Evolutionary conservation across 2,113 vertebrate species (phyloP), one percentile per base, ranked within the genome.

Genomic region (Rhabdomys dilectus): DNA sequence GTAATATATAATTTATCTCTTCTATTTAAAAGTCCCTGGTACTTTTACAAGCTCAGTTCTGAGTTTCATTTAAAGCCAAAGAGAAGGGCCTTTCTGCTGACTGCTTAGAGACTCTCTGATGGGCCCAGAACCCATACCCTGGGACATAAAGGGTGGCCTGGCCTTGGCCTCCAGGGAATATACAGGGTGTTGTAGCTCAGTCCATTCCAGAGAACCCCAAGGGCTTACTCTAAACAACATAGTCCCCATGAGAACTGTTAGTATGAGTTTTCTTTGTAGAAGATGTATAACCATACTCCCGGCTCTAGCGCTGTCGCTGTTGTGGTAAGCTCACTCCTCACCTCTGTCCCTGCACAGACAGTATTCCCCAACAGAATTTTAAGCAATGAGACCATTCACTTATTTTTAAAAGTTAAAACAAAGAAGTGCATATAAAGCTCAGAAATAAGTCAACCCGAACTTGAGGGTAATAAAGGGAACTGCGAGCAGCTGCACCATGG

Each of bases 381-480:
- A 39, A 45, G 73, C 19, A 77, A 75, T n/a, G 26, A 7, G 4
- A 78, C 70, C 80, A 76, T 58, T 72, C 34, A n/a, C 56, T 72
- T 94, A 58, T 34, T 89, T 84, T 75, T 53, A 8, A 86, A 94
- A 64, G 24, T 34, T 73, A 85, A 78, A 94, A 53, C 60, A 26
- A 94, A 92, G 58, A 26, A 60, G 7, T 8, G 22, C 4, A 88
- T 72, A 34, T 70, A 88, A 94, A 94, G 42, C n/a, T 86, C 90
- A 72, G 91, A 85, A 91, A 91, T 45, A 90, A 87, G 56, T 76
- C 66, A 87, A 77, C 51, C 31, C 95, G 34, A 53, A n/a, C 66
- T 81, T 85, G 78, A 53, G 16, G 60, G 8, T 42, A 34, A 64
- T 15, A 45, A 91, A 51, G 42, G 29, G 45, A 76, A 92, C 19